Conservation (phyloP, 2,888 invertebrate species). For the Aplocera efformata region DNA sequence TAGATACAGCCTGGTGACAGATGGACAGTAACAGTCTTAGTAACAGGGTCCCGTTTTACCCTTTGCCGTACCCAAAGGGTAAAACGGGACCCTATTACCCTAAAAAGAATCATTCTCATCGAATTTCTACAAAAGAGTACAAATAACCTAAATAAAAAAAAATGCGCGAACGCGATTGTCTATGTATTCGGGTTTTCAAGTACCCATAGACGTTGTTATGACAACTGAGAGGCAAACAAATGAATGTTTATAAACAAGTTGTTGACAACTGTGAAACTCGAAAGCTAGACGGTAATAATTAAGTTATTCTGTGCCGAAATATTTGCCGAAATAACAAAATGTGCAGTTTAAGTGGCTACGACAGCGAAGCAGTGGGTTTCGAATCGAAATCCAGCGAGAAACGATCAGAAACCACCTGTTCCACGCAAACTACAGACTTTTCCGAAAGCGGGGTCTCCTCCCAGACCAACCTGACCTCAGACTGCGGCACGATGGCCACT, state of each 20-base stretch:
- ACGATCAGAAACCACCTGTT: conserved; percentile 34
- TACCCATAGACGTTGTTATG: conserved; percentile 9
- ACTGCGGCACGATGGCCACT: conserved; percentile 44
- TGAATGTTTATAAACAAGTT: conserved; percentile 16
- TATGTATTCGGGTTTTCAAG: not conserved
- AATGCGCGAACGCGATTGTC: too few species aligned
- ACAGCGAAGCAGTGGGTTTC: conserved; percentile 62
- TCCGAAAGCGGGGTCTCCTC: conserved; percentile 39
- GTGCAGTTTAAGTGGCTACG: conserved; percentile 63
- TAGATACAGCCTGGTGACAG: too few species aligned
- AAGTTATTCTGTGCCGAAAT: too few species aligned
- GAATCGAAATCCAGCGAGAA: conserved; percentile 46
- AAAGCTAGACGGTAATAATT: not conserved
- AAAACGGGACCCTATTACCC: too few species aligned
- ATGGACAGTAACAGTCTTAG: too few species aligned
- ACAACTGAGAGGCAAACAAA: conserved; percentile 16
- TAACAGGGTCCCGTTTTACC: too few species aligned
- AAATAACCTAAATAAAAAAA: too few species aligned
- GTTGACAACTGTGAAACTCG: not conserved
- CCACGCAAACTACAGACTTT: conserved; percentile 59
- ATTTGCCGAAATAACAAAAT: conserved; percentile 32
- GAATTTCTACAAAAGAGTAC: too few species aligned
- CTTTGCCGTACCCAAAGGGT: too few species aligned
- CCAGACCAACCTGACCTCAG: conserved; percentile 47
- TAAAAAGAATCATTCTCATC: too few species aligned